A percentile compares a stretch with the other conserved stretches of the same genome.
phyloP scores from a whole-genome alignment of 2,797 vertebrate genomes.

The Sebastes minor region DNA sequence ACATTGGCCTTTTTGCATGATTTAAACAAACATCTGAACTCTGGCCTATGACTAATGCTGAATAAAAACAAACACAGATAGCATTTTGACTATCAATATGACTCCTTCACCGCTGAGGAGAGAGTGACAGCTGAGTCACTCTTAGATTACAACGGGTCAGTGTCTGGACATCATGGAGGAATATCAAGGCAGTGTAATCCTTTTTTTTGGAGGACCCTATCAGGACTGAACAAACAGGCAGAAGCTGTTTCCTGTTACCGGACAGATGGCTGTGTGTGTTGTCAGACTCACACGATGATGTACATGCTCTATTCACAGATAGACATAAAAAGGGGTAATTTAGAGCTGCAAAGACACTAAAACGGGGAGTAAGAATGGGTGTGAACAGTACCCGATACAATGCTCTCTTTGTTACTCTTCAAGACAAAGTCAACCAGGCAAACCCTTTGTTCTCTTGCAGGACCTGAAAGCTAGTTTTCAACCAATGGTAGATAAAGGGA shows the following conservation, averaged over 20 bases:
- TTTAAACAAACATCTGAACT: conserved; percentile 15
- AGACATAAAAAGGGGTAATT: conserved; percentile 54
- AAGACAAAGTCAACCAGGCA: conserved; percentile 52
- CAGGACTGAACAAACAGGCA: conserved; percentile 44
- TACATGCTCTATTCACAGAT: conserved; percentile 24
- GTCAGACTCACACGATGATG: conserved; percentile 23
- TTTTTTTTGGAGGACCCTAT: conserved; percentile 22
- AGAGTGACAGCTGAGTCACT: conserved; percentile 42
- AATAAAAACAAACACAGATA: conserved; percentile 19
- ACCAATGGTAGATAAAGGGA: conserved; percentile 61
- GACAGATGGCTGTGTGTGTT: conserved; percentile 54
- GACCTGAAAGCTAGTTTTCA: conserved; percentile 54
- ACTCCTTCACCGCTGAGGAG: conserved; percentile 6
- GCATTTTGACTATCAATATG: background rate
- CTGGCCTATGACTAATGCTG: conserved; percentile 46
- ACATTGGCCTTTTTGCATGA: background rate
- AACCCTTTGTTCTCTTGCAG: conserved; percentile 65
- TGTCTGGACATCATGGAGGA: conserved; percentile 29
- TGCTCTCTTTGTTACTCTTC: conserved; percentile 60
- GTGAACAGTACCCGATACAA: conserved; percentile 49
- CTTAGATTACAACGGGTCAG: conserved; percentile 26
- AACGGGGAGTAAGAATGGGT: conserved; percentile 16
- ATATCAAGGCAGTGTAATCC: conserved; percentile 25
- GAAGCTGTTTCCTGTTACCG: conserved; percentile 59
- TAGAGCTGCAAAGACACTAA: conserved; percentile 37